A percentile compares a stretch with the other conserved stretches of the same genome.
phyloP scores from a whole-genome alignment of 2,797 vertebrate genomes.

The Champsocephalus esox region DNA sequence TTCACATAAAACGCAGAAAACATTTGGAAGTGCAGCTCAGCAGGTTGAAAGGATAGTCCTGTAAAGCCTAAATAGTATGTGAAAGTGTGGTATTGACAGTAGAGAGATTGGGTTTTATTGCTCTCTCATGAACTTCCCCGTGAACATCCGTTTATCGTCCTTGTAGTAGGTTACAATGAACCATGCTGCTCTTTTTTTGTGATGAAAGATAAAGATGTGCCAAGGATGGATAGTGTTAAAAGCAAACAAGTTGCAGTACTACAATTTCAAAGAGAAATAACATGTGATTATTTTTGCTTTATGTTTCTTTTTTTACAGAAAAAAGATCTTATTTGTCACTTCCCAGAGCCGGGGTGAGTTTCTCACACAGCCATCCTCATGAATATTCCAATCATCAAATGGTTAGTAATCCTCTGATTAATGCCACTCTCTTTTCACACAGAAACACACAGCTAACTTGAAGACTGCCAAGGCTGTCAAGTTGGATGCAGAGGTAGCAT shows the following conservation, averaged over 20 bases:
- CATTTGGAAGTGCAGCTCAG: conserved; percentile 41
- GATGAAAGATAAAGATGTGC: conserved; percentile 30
- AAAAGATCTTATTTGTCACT: conserved; percentile 95
- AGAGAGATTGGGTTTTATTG: conserved; percentile 29
- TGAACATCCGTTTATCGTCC: conserved; percentile 15
- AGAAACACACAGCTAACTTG: conserved; percentile 94
- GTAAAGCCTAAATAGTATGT: conserved; percentile 10
- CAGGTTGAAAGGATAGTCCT: conserved; percentile 19
- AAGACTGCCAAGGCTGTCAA: conserved; percentile 93
- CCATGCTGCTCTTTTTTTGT: conserved; percentile 14
- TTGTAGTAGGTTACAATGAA: conserved; percentile 1
- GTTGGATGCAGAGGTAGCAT: conserved; percentile 93
- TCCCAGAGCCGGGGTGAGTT: conserved; percentile 95
- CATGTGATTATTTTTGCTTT: neutral
- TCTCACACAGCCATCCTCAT: conserved; percentile 36
- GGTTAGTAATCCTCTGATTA: conserved; percentile 48
- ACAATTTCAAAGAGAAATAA: conserved; percentile 22
- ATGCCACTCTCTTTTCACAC: conserved; percentile 63
- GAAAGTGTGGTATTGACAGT: conserved; percentile 23
- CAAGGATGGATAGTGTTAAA: conserved; percentile 27
- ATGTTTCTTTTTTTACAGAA: conserved; percentile 71
- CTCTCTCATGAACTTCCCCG: conserved; percentile 8
- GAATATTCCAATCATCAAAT: conserved; percentile 36
- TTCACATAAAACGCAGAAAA: conserved; percentile 28
- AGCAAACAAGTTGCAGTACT: conserved; percentile 22